phyloP scores from a whole-genome alignment of 1,140 invertebrate species.

The Campoletis sonorensis region DNA sequence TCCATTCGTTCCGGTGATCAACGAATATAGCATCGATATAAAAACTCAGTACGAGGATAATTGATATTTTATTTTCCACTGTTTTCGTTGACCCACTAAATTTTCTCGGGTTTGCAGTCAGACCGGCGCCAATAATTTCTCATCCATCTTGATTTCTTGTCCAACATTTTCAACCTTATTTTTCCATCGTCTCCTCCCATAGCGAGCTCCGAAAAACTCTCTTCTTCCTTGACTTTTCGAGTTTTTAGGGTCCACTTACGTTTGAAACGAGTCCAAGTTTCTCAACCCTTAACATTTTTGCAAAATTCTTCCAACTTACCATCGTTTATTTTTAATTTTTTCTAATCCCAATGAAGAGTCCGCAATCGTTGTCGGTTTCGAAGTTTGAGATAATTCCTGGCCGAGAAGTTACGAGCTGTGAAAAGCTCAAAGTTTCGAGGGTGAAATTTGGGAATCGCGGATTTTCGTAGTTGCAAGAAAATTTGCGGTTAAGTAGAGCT shows the following conservation, averaged over 20 bases:
- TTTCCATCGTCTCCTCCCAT: slow-evolving; percentile 51
- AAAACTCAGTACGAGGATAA: background rate
- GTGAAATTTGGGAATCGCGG: slow-evolving; percentile 64
- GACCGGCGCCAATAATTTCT: slow-evolving; percentile 42
- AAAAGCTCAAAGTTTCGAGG: slow-evolving; percentile 70
- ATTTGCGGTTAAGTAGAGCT: slow-evolving; percentile 63
- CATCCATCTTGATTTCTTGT: background rate
- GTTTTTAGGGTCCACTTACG: slow-evolving; percentile 1
- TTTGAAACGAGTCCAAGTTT: slow-evolving; percentile 37
- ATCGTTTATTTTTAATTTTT: background rate
- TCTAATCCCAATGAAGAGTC: background rate
- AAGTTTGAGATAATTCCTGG: background rate
- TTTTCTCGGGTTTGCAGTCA: slow-evolving; percentile 6
- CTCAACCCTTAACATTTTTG: background rate
- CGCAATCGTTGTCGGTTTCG: background rate
- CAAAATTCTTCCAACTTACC: background rate
- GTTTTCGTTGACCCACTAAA: background rate
- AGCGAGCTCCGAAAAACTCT: background rate
- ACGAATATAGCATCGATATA: background rate
- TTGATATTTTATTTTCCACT: background rate
- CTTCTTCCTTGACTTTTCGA: background rate
- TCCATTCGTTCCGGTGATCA: no score
- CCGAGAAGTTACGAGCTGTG: background rate
- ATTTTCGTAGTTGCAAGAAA: slow-evolving; percentile 60
- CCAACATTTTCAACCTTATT: slow-evolving; percentile 42